Conservation (phyloP, 2,888 invertebrate species). For the Lamellibrachia satsuma region DNA sequence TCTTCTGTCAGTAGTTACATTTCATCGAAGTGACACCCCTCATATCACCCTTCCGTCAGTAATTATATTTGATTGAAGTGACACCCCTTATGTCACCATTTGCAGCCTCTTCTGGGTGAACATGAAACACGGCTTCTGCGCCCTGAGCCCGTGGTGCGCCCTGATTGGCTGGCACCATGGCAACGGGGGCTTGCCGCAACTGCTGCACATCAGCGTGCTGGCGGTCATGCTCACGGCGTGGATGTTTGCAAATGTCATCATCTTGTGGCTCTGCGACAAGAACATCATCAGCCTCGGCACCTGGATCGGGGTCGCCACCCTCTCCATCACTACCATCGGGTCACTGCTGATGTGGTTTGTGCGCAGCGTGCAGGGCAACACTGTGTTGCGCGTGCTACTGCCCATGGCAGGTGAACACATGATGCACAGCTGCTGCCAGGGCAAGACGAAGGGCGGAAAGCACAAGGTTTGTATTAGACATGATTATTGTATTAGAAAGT, state of each 20-base stretch:
- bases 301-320: background rate
- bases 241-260: background rate
- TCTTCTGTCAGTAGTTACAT: background rate
- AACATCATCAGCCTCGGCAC: background rate
- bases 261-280: background rate
- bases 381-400: background rate
- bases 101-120: background rate
- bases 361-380: background rate
- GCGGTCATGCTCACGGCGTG: background rate
- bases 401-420: background rate
- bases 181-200: background rate
- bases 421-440: background rate
- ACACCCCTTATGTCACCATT: background rate
- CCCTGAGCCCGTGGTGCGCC: background rate
- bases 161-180: constrained; percentile 10
- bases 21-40: background rate
- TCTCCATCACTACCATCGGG: background rate
- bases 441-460: background rate
- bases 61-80: too few relatives aligned
- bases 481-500: background rate
- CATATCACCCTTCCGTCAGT: background rate
- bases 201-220: background rate
- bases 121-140: background rate
- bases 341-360: background rate
- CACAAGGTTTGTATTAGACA: background rate